Evolutionary conservation across 92 coral and sea anemone genomes (phyloP), one percentile per base, ranked within the genome.

Genomic region (Porites rus): DNA sequence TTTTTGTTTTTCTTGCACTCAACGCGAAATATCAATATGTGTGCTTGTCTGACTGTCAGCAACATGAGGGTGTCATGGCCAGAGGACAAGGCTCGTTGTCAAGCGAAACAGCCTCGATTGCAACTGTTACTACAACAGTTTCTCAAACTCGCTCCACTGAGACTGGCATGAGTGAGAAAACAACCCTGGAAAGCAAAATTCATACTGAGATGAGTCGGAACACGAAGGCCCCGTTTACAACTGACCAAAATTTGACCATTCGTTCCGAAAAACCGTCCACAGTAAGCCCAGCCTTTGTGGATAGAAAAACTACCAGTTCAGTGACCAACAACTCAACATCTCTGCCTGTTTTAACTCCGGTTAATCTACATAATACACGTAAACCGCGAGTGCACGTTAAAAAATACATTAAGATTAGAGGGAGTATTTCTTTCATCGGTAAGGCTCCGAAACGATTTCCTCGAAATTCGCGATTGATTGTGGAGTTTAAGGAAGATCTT

Each of bases 1-100:
- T 92, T 52, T 94, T 94, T 74, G 88, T 94, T 68, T 94, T 92
- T 56, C 88, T 94, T 59, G 84, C 92, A 21, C 93, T 94, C 75
- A 92, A 94, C 70, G 92, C 98, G 17, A 90, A 93, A 10, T 93
- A 88, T 59, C 89, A 87, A 14, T 88, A 90, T 74, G 92, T 90
- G 16, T 94, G 98, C 68, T 71, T 94, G 66, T 77, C 92, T 24
- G 89, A 83, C 73, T 94, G 98, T 78, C 86, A 89, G 43, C 91
- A 86, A 73, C 65, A 61, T 14, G 80, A 72, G 20, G 54, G 10
- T 10, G 38, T 53, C 3, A 71, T 65, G 72, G 50, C 51, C 14
- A 21, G 54, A 22, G 71, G 18, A 8, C 78, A 73, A 17, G 51
- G 19, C 8, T 61, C 61, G 51, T 43, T 46, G 21, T 50, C 69